phyloP scores from a whole-genome alignment of 1,140 invertebrate genomes.

The Neelides sp. region DNA sequence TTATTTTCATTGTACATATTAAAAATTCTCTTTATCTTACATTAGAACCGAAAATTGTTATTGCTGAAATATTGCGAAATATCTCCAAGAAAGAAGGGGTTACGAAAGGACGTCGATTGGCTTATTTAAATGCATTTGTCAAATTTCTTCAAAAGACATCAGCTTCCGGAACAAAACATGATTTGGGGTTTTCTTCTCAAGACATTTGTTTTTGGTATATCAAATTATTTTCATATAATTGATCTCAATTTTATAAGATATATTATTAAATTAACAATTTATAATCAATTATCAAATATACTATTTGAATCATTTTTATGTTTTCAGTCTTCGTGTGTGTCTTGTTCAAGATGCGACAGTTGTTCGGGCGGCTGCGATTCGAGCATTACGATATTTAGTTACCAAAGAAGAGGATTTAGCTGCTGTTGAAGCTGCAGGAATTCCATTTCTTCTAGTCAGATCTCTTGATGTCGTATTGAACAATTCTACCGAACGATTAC shows the following conservation, averaged over 20 bases:
- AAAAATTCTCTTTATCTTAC: not conserved
- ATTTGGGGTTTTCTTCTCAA: slow-evolving; percentile 54
- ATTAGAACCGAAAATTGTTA: slow-evolving; percentile 19
- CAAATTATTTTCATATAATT: slow-evolving; percentile 7
- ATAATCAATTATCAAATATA: slow-evolving; percentile 1
- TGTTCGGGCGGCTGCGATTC: slow-evolving; percentile 70
- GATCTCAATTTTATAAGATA: not conserved
- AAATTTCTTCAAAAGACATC: slow-evolving; percentile 52
- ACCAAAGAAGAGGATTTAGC: slow-evolving; percentile 60
- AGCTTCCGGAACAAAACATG: slow-evolving; percentile 38
- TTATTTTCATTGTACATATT: not conserved
- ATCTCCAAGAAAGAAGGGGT: slow-evolving; percentile 43
- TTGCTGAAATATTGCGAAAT: slow-evolving; percentile 37
- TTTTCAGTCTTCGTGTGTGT: slow-evolving; percentile 63
- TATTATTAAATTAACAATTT: not conserved
- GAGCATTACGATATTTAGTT: slow-evolving; percentile 71
- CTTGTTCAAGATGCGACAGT: slow-evolving; percentile 74
- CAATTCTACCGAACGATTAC: slow-evolving; percentile 78
- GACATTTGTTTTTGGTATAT: slow-evolving; percentile 72
- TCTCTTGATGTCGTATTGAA: slow-evolving; percentile 63
- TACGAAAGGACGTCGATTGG: slow-evolving; percentile 54
- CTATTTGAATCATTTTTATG: slow-evolving; percentile 17
- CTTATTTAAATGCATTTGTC: slow-evolving; percentile 68
- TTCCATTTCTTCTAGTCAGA: slow-evolving; percentile 31
- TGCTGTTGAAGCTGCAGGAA: slow-evolving; percentile 56